phyloP scores from a whole-genome alignment of 2,113 vertebrate species.

The Antigone vipio region DNA sequence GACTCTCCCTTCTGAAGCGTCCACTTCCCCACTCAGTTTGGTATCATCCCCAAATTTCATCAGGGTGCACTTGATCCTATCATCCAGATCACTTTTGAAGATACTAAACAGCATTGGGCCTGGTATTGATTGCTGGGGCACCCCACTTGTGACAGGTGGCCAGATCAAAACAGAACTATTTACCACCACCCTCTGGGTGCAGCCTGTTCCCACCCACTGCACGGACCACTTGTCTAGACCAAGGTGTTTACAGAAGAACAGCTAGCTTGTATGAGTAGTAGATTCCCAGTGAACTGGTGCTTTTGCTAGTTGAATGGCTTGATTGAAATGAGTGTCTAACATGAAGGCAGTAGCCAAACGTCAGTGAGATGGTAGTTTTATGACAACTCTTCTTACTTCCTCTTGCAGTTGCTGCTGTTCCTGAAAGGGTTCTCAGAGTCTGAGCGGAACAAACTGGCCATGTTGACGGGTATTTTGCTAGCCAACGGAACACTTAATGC shows the following conservation, averaged over 20 bases:
- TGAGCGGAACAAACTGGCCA: slow-evolving; percentile 97
- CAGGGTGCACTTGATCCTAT: too few relatives aligned
- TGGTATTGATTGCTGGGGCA: too few relatives aligned
- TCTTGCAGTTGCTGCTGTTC: slow-evolving; percentile 92
- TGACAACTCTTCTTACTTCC: background rate
- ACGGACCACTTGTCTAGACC: too few relatives aligned
- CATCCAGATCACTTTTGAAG: too few relatives aligned
- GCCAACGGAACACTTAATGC: slow-evolving; percentile 95
- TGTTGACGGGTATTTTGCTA: slow-evolving; percentile 96
- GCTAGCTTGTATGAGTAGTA: background rate
- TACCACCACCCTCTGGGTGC: too few relatives aligned
- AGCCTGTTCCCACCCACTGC: too few relatives aligned
- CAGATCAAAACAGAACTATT: too few relatives aligned
- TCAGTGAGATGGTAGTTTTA: background rate
- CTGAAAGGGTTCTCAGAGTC: slow-evolving; percentile 98
- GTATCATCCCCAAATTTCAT: too few relatives aligned
- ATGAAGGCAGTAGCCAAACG: background rate
- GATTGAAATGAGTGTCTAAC: background rate
- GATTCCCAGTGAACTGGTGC: background rate
- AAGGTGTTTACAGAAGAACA: background rate
- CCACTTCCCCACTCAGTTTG: too few relatives aligned
- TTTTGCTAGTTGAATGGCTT: background rate
- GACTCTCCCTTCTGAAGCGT: too few relatives aligned
- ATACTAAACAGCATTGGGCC: too few relatives aligned
- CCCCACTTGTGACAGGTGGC: too few relatives aligned